Conservation (phyloP, 2,888 invertebrate species). For the Adelphocoris suturalis region DNA sequence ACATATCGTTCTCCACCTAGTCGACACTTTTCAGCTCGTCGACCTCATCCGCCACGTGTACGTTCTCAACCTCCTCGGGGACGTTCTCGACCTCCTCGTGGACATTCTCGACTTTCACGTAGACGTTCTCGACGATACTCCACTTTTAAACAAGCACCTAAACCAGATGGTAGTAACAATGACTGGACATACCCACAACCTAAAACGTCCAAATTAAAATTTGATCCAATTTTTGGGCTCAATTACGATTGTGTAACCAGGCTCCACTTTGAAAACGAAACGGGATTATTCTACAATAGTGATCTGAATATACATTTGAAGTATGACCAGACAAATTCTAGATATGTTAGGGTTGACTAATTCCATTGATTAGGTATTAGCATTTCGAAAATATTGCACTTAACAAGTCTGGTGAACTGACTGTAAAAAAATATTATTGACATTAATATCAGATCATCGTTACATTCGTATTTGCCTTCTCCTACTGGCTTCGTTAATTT, state of each 20-base stretch:
- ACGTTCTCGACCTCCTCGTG: not conserved
- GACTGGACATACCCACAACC: not conserved
- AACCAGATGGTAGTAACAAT: not conserved
- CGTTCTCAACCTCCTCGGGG: not conserved
- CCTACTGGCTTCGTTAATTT: too few relatives aligned
- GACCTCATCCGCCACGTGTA: not conserved
- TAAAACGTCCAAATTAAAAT: not conserved
- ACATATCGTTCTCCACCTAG: not conserved
- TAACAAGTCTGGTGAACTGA: not conserved
- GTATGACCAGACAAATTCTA: not conserved
- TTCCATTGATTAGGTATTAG: not conserved
- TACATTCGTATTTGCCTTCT: too few relatives aligned
- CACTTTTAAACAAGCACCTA: not conserved
- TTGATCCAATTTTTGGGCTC: not conserved
- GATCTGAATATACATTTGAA: slow-evolving; percentile 33
- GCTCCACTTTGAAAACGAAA: not conserved
- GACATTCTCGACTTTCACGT: not conserved
- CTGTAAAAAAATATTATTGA: too few relatives aligned
- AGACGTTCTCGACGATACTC: not conserved
- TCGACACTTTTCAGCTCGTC: not conserved
- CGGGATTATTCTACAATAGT: slow-evolving; percentile 29
- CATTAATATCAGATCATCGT: too few relatives aligned
- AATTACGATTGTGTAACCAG: slow-evolving; percentile 5
- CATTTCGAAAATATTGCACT: not conserved
- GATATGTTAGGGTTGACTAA: not conserved